These are phyloP conservation scores for Fragum sueziense DNA, from an alignment of 2,888 invertebrate species.

Conservation along the genomic window DNA sequence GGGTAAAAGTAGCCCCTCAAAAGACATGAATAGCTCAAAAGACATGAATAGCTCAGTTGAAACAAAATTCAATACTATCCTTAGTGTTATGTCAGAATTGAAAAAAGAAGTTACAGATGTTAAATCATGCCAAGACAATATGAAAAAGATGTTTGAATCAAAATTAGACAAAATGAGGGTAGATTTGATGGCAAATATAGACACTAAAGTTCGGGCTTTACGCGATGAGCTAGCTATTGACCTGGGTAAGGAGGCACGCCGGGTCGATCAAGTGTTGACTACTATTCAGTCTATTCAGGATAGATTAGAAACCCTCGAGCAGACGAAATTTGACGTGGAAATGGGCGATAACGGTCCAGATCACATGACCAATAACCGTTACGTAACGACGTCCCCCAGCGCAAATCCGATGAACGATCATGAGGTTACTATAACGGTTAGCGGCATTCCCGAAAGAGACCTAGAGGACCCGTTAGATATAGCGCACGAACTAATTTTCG, in stretches of 20 bases:
- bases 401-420: no score
- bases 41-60: neutral
- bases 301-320: slow-evolving; percentile 5
- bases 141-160: slow-evolving; percentile 19
- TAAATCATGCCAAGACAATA: slow-evolving; percentile 16
- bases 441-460: slow-evolving; percentile 18
- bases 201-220: slow-evolving; percentile 23
- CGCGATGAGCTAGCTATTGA: slow-evolving; percentile 32
- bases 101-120: slow-evolving; percentile 16
- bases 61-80: slow-evolving; percentile 15
- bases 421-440: slow-evolving; percentile 13
- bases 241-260: slow-evolving; percentile 6
- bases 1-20: neutral
- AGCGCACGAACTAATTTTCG: neutral
- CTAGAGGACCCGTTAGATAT: neutral
- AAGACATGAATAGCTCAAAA: neutral
- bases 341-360: neutral
- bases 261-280: slow-evolving; percentile 33
- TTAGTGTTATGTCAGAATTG: neutral
- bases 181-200: slow-evolving; percentile 32
- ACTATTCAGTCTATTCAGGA: slow-evolving; percentile 31
- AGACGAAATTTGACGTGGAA: neutral
- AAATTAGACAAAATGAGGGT: slow-evolving; percentile 27
- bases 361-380: neutral
- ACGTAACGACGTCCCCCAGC: no score